Conservation (phyloP, 2,113 vertebrate species). For the Opisthocomus hoazin region DNA sequence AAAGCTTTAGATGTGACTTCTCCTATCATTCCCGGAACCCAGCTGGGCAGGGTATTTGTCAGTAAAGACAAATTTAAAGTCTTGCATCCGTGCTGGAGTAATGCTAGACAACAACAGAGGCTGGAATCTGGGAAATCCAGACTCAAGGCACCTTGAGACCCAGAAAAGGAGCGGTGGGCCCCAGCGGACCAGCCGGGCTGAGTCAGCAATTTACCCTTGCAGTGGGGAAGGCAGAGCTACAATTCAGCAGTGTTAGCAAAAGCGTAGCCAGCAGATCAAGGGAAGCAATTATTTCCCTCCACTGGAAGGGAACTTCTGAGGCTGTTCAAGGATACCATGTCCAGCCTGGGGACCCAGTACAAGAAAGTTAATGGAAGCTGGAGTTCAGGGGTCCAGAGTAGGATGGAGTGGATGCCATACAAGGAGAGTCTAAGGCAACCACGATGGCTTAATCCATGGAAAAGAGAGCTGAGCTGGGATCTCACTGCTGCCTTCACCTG, state of each 20-base stretch:
- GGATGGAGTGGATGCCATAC: fast-evolving
- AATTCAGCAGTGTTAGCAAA: neutral
- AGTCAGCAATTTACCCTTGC: neutral
- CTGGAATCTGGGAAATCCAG: neutral
- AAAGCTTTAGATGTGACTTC: neutral
- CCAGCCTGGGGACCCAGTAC: neutral
- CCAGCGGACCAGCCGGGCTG: neutral
- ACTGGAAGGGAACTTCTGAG: neutral
- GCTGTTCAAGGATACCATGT: fast-evolving
- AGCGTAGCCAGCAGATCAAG: neutral
- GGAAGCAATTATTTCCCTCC: neutral
- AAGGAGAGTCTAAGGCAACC: neutral
- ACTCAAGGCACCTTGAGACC: neutral
- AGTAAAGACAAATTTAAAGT: neutral
- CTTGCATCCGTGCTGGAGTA: neutral
- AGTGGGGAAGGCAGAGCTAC: neutral
- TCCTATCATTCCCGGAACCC: neutral
- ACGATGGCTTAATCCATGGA: neutral
- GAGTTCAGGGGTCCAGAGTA: neutral
- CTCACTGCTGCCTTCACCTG: neutral
- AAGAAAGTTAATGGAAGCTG: neutral
- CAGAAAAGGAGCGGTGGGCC: neutral
- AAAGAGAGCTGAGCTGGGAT: neutral
- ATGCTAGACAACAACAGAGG: neutral
- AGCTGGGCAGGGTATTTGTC: neutral